These are phyloP conservation scores for Tinea semifulvella DNA, from an alignment of 2,888 invertebrate species.

Conservation along the genomic window DNA sequence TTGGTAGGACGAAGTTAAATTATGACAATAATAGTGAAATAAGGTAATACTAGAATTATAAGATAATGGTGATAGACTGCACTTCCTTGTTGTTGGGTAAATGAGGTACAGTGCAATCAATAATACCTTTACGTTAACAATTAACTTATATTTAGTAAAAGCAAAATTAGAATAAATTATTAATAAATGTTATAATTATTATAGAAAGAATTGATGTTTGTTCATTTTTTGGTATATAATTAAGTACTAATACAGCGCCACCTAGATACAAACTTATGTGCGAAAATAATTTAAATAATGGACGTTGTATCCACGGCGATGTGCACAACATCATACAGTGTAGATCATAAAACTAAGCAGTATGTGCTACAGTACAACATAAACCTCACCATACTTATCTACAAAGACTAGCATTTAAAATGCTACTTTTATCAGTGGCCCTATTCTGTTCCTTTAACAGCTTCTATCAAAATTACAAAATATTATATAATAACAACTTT, in stretches of 20 bases:
- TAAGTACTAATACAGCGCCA: conserved; percentile 57
- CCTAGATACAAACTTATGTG: conserved; percentile 18
- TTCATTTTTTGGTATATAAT: conserved; percentile 29
- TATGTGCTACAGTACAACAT: conserved; percentile 20
- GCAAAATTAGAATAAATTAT: conserved; percentile 1
- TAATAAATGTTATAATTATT: conserved; percentile 1
- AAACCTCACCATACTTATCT: conserved; percentile 29
- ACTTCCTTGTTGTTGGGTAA: background rate
- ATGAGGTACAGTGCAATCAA: background rate
- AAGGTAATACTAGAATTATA: background rate
- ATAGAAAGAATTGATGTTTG: conserved; percentile 7
- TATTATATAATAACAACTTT: no score
- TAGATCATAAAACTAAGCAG: background rate
- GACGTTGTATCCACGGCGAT: background rate
- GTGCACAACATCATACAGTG: background rate
- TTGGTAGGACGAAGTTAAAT: conserved; percentile 3
- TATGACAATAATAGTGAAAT: background rate
- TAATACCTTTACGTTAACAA: background rate
- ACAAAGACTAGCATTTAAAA: conserved; percentile 45
- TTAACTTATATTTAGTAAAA: background rate
- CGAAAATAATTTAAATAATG: conserved; percentile 10
- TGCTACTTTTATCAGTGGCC: conserved; percentile 30
- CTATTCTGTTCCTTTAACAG: no score
- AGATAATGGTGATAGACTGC: no score
- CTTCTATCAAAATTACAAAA: no score